These are phyloP conservation scores for Eupristina koningsbergeri DNA, from an alignment of 1,140 invertebrate genomes.

Conservation along the genomic window DNA sequence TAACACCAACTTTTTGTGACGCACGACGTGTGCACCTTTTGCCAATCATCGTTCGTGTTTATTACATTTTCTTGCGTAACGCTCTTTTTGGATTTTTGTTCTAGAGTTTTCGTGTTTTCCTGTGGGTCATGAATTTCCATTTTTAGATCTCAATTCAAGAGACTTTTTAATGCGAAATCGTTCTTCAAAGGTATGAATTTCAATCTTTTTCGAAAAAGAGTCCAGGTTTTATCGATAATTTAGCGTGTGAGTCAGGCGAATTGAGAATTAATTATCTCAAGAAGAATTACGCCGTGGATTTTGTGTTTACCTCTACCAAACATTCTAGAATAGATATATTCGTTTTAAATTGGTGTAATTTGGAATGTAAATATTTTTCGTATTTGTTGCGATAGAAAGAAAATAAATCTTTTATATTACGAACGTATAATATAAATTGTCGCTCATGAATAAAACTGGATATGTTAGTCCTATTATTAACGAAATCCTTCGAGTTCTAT, in stretches of 20 bases:
- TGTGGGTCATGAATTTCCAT: no score
- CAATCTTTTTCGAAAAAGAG: no score
- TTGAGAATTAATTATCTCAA: not conserved
- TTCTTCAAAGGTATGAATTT: no score
- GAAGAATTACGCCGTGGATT: not conserved
- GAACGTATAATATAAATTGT: not conserved
- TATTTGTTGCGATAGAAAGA: not conserved
- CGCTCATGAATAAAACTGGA: not conserved
- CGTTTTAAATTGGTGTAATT: not conserved
- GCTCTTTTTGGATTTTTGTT: not conserved
- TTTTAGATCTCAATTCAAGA: no score
- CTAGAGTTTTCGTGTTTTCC: no score
- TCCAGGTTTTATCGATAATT: not conserved
- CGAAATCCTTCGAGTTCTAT: not conserved
- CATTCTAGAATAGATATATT: not conserved
- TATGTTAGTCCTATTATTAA: not conserved
- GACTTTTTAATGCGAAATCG: no score
- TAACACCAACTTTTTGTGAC: not conserved
- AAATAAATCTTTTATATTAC: not conserved
- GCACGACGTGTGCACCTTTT: not conserved
- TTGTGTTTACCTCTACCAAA: not conserved
- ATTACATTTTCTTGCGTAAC: not conserved
- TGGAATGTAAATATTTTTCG: not conserved
- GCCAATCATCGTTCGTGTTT: not conserved
- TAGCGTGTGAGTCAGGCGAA: not conserved